Evolutionary conservation across 2,113 vertebrate genomes (phyloP).

Genomic region (Noctilio leporinus): DNA sequence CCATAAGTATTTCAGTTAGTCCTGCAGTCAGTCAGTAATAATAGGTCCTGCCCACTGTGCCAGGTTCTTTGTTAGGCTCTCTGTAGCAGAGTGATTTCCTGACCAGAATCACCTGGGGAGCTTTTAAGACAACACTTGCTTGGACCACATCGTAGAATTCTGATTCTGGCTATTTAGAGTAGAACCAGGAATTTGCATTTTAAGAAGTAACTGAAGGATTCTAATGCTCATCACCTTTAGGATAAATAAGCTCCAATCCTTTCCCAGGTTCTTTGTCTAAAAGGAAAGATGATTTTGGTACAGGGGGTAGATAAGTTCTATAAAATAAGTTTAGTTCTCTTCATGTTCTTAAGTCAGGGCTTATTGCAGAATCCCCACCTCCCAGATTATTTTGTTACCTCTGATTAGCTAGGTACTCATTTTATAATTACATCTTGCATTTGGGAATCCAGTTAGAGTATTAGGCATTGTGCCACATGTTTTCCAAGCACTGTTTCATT

Average conservation of each 20-base stretch:
- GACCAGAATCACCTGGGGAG: neutral
- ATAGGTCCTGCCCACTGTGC: neutral
- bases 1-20: neutral
- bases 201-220: neutral
- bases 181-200: neutral
- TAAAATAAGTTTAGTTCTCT: neutral
- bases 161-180: constrained; percentile 26
- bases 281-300: neutral
- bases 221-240: neutral
- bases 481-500: neutral
- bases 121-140: neutral
- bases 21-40: neutral
- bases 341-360: neutral
- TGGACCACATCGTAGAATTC: constrained; percentile 15
- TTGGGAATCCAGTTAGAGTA: neutral
- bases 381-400: neutral
- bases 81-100: neutral
- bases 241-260: neutral
- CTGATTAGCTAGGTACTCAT: neutral
- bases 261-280: neutral
- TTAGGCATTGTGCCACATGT: neutral
- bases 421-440: neutral
- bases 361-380: neutral
- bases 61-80: neutral
- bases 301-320: neutral